Conservation (phyloP, 2,797 vertebrate species). For the Limosa lapponica region DNA sequence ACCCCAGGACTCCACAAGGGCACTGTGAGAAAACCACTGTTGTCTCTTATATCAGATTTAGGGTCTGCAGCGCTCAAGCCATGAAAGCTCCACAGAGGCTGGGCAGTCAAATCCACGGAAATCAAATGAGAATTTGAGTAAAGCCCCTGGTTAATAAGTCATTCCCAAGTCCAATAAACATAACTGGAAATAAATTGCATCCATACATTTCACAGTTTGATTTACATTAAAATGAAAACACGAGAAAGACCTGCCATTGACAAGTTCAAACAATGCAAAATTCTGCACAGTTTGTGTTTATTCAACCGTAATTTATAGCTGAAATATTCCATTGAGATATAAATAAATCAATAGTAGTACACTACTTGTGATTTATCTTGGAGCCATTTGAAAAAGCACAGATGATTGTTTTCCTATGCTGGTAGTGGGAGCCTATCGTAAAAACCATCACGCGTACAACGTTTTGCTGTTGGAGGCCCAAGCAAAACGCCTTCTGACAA, state of each 20-base stretch:
- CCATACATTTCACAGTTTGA: conserved; percentile 67
- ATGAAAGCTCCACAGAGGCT: conserved; percentile 41
- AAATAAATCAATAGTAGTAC: conserved; percentile 62
- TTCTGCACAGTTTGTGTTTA: conserved; percentile 60
- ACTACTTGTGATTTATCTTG: conserved; percentile 53
- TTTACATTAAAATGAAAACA: conserved; percentile 67
- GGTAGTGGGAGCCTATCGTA: background rate
- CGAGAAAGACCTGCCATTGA: conserved; percentile 12
- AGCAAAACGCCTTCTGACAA: conserved; percentile 44
- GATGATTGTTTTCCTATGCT: conserved; percentile 26
- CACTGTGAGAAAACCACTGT: conserved; percentile 47
- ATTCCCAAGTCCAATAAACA: conserved; percentile 62
- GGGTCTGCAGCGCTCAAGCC: conserved; percentile 6
- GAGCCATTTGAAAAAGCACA: background rate
- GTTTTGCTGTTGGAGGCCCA: background rate
- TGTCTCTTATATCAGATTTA: conserved; percentile 48
- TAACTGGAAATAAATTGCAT: conserved; percentile 69
- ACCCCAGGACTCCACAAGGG: conserved; percentile 6
- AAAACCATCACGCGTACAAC: background rate
- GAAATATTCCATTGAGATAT: conserved; percentile 53
- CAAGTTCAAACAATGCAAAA: conserved; percentile 62
- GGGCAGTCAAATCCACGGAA: conserved; percentile 46
- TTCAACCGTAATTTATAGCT: conserved; percentile 10
- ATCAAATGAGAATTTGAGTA: conserved; percentile 69
- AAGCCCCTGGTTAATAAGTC: conserved; percentile 63